Base-by-base conservation (phyloP, 2,888 invertebrate species). In the Bibio marci region DNA sequence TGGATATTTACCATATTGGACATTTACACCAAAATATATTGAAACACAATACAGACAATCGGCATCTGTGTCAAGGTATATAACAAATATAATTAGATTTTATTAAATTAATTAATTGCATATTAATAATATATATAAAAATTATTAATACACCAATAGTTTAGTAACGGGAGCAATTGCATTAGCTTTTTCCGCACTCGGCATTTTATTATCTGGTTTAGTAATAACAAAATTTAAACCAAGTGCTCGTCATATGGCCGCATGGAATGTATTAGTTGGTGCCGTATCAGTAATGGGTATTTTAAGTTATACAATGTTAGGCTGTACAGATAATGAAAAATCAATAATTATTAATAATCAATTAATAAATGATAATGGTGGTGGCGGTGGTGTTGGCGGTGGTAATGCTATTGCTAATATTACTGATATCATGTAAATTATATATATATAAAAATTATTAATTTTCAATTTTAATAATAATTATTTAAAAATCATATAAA, bases 11-110 rank as follows among this genome's bases (percentile, higher is more conserved):
- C 80, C 81, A 0, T 80, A 78, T 51, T 80, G 80, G 71, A 79
- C 81, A 35, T 85, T 81, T 52, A 70, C 82, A 56, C 81, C 85
- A 1, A 85, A 85, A 55, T 82, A 82, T 51, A 79, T 86, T 44
- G 83, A 86, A 58, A 80, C 78, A 1, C 80, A 82, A 57, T 86
- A 80, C 57, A 68, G 73, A 40, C 76, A 79, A 48, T 76, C 80
- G 6, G 80, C 85, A 1, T 76, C 80, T 1, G 70, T 71, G 8
- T 79, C 83, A 1, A 61, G 59, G 54, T 61, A 46, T 48, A 48
- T 41, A 18, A 8, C 3, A 30, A 2, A 18, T 8, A n/a, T n/a
- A n/a, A n/a, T n/a, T 15, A 5, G 27, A 14, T 30, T 30, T 13
- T 39, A 35, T 35, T 28, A 14, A 19, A 2, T 8, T 17, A 36